These are phyloP conservation scores for Clarias macrocephalus DNA, from an alignment of 2,113 vertebrate genomes.

Conservation along the genomic window DNA sequence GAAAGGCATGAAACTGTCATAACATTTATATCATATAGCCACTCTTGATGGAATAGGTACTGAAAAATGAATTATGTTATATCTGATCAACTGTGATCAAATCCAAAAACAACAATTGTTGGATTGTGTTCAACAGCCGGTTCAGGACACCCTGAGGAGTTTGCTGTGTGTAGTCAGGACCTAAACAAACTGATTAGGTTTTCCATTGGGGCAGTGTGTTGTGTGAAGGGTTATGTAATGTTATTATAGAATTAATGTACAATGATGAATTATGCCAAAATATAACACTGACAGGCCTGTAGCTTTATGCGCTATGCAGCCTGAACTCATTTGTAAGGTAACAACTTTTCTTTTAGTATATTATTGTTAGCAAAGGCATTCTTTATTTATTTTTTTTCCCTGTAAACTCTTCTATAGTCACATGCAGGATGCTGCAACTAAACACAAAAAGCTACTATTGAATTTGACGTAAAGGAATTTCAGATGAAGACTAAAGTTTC, in stretches of 20 bases:
- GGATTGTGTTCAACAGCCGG: background rate
- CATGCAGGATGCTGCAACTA: background rate
- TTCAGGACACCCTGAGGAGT: constrained; percentile 9
- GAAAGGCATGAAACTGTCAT: background rate
- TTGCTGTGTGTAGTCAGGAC: constrained; percentile 67
- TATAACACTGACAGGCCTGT: constrained; percentile 91
- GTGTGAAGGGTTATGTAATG: constrained; percentile 93
- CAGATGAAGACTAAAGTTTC: background rate
- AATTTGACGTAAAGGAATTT: background rate
- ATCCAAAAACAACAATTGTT: constrained; percentile 41
- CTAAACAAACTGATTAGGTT: constrained; percentile 97
- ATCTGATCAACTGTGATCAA: constrained; percentile 56
- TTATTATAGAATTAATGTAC: constrained; percentile 98
- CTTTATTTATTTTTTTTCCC: background rate
- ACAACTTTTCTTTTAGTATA: constrained; percentile 90
- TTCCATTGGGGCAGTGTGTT: constrained; percentile 86
- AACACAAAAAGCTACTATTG: background rate
- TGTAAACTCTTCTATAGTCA: background rate
- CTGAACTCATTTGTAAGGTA: constrained; percentile 86
- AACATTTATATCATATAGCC: background rate
- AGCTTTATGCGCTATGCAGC: constrained; percentile 84
- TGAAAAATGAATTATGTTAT: background rate
- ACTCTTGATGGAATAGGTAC: background rate
- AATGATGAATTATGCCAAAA: constrained; percentile 96
- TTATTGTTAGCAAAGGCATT: constrained; percentile 47